Percentiles rank a stretch among this genome's conserved stretches.
Evolutionary conservation across 92 coral and sea anemone genomes (phyloP).

Genomic region (Paragorgia papillata): DNA sequence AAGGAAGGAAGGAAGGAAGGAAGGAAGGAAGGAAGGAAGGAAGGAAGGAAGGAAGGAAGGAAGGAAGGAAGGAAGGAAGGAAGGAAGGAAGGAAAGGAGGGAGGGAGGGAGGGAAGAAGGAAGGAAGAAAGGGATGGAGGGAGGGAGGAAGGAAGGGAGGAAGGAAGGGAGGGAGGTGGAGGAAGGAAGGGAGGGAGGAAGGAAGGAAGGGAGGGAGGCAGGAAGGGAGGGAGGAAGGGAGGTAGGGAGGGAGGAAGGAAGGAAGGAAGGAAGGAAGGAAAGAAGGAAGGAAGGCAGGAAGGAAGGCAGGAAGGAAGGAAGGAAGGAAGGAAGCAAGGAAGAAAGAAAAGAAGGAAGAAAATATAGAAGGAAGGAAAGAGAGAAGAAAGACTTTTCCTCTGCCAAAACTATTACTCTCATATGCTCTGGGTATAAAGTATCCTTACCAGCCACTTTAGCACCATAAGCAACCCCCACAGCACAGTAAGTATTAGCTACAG

Average conservation of each 20-base stretch:
- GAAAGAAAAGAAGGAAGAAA: constrained; percentile 15
- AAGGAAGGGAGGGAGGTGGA: too few relatives aligned
- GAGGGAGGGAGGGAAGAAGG: not conserved
- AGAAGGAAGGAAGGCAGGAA: constrained; percentile 17
- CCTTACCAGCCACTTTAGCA: constrained; percentile 91
- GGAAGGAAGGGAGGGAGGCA: not conserved
- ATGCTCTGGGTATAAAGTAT: too few relatives aligned
- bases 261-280: not conserved
- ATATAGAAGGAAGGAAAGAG: constrained; percentile 1
- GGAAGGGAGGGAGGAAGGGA: not conserved
- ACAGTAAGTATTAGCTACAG: constrained; percentile 94
- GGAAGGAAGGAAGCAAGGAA: constrained; percentile 15
- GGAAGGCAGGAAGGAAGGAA: constrained; percentile 18
- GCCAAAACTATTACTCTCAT: too few relatives aligned
- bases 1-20: constrained; percentile 1
- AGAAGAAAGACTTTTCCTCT: too few relatives aligned
- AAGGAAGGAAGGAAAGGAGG: constrained; percentile 20
- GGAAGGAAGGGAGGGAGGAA: too few relatives aligned
- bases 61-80: constrained; percentile 17
- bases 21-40: constrained; percentile 30
- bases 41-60: constrained; percentile 6
- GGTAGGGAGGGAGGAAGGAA: not conserved
- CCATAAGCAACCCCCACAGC: constrained; percentile 99
- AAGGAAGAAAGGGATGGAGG: not conserved
- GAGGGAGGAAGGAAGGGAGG: too few relatives aligned